Evolutionary conservation across 2,888 invertebrate genomes (phyloP).

Genomic region (Petrolisthes manimaculis): DNA sequence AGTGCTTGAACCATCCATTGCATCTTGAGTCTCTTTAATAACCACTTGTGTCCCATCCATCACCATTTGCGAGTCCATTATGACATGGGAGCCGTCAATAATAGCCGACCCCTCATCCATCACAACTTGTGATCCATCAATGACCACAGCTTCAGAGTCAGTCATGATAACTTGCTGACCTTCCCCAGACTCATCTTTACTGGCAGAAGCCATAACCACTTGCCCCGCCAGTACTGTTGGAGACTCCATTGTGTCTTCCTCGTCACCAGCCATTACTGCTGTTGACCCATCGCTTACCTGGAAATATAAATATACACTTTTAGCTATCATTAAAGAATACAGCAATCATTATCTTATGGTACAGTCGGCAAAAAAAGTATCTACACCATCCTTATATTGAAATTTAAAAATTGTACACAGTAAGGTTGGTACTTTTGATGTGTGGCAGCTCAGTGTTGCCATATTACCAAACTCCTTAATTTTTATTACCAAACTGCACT

Average conservation of each 20-base stretch:
- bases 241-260: conserved; percentile 22
- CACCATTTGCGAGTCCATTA: conserved; percentile 38
- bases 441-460: too few relatives aligned
- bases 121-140: conserved; percentile 25
- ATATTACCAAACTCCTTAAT: too few relatives aligned
- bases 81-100: conserved; percentile 29
- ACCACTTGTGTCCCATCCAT: conserved; percentile 37
- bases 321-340: too few relatives aligned
- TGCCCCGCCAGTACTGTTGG: conserved; percentile 15
- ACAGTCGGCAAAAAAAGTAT: too few relatives aligned
- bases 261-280: background rate
- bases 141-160: background rate
- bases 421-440: too few relatives aligned
- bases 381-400: too few relatives aligned
- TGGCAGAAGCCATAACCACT: conserved; percentile 3
- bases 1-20: conserved; percentile 1
- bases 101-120: conserved; percentile 19
- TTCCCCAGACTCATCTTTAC: conserved; percentile 1
- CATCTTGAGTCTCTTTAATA: conserved; percentile 33
- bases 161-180: conserved; percentile 12
- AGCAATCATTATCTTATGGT: too few relatives aligned
- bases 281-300: conserved; percentile 24
- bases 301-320: background rate
- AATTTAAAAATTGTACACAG: too few relatives aligned
- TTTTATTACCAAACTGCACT: too few relatives aligned